Conservation (phyloP, 2,888 invertebrate genomes). For the Metopia argyrocephala region DNA sequence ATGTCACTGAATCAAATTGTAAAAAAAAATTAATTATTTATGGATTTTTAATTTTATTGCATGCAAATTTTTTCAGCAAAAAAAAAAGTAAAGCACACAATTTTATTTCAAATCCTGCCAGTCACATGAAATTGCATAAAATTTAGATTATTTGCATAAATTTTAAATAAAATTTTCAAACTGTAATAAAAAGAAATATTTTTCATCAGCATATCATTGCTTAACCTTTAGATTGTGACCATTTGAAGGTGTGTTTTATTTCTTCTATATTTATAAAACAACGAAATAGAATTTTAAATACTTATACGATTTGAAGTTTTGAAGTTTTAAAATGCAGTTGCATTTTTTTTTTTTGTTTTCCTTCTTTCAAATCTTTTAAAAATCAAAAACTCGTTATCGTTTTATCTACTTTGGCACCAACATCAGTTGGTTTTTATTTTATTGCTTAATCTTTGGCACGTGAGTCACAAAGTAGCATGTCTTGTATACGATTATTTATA, state of each 20-base stretch:
- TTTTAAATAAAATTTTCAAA: neutral
- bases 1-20: neutral
- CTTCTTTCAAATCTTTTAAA: no score
- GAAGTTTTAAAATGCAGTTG: neutral
- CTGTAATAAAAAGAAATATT: neutral
- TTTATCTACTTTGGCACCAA: constrained; percentile 5
- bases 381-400: neutral
- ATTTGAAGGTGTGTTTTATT: neutral
- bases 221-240: neutral
- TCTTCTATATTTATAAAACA: neutral
- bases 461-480: constrained; percentile 33
- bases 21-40: neutral
- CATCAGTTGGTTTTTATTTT: constrained; percentile 35
- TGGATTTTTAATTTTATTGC: neutral
- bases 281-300: no score
- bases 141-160: neutral
- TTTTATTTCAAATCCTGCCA: no score
- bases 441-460: constrained; percentile 57
- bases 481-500: neutral
- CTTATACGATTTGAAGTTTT: neutral
- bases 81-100: neutral
- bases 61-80: neutral
- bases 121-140: neutral
- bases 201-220: neutral
- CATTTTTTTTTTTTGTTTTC: neutral